Percentiles rank a stretch among this genome's conserved stretches.
phyloP scores from a whole-genome alignment of 2,113 vertebrate genomes.

The Pterocles gutturalis region DNA sequence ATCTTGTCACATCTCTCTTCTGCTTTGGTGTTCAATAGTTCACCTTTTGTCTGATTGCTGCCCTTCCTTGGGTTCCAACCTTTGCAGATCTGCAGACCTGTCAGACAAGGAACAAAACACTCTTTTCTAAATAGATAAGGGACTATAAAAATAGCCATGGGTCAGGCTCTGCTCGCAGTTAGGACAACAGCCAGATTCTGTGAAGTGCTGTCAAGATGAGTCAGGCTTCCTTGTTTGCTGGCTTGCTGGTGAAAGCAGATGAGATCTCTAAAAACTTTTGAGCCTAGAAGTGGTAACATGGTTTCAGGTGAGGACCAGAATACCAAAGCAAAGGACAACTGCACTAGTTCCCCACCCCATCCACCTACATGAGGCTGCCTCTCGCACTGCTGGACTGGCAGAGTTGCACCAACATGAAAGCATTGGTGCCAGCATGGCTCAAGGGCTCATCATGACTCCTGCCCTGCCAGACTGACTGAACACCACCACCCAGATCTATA shows the following conservation, averaged over 20 bases:
- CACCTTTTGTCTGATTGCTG: slow-evolving; percentile 4
- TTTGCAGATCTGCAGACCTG: slow-evolving; percentile 14
- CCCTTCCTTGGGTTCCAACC: neutral
- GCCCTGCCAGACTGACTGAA: neutral
- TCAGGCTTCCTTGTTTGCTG: neutral
- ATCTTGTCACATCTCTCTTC: slow-evolving; percentile 7
- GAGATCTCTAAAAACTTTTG: neutral
- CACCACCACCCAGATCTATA: neutral
- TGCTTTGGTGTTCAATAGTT: neutral
- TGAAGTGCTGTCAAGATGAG: neutral
- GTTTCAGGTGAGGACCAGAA: neutral
- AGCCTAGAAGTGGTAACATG: neutral
- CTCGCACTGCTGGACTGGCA: neutral
- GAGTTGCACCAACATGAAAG: neutral
- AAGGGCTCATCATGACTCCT: neutral
- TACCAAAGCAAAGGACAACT: neutral
- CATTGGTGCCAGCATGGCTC: fast-evolving
- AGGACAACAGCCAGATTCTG: neutral
- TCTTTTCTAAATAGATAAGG: neutral
- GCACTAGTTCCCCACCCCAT: neutral
- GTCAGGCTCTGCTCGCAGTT: neutral
- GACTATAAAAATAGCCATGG: neutral
- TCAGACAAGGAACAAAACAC: slow-evolving; percentile 23
- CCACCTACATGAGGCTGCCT: neutral
- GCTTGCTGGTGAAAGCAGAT: neutral